Conservation (phyloP, 2,113 vertebrate genomes). For the Baryphthengus martii region DNA sequence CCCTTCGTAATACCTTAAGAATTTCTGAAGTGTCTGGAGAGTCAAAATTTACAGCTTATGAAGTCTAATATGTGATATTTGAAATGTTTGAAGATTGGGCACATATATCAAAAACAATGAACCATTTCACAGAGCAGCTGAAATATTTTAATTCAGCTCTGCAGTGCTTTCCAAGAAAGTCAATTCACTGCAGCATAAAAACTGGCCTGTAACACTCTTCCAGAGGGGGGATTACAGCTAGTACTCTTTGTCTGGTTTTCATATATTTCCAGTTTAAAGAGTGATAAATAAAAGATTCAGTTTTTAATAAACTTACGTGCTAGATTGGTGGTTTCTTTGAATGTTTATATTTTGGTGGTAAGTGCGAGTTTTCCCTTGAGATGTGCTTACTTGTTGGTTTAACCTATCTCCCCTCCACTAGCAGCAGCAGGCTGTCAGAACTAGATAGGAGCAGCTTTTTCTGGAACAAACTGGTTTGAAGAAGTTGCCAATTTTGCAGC, state of each 20-base stretch:
- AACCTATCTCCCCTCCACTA: slow-evolving; percentile 40
- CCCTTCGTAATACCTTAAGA: background rate
- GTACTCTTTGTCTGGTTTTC: slow-evolving; percentile 2
- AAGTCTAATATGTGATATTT: background rate
- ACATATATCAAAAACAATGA: background rate
- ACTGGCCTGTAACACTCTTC: slow-evolving; percentile 53
- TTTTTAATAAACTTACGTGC: background rate
- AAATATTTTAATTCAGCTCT: slow-evolving; percentile 61
- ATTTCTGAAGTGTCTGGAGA: background rate
- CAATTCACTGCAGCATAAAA: slow-evolving; percentile 60
- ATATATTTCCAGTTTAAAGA: slow-evolving; percentile 11
- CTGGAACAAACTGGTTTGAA: slow-evolving; percentile 66
- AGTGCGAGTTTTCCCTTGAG: background rate
- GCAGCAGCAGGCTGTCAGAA: slow-evolving; percentile 49
- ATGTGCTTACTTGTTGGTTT: slow-evolving; percentile 52
- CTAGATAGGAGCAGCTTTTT: slow-evolving; percentile 59
- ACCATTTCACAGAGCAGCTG: slow-evolving; percentile 40
- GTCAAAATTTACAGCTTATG: background rate
- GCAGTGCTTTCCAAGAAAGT: slow-evolving; percentile 64
- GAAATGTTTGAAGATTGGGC: background rate
- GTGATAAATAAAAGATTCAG: background rate
- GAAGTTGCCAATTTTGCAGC: slow-evolving; percentile 51
- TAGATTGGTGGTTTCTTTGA: background rate
- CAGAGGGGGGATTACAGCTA: slow-evolving; percentile 33
- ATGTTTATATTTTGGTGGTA: background rate